phyloP scores from a whole-genome alignment of 2,888 invertebrate genomes.

The Elmis aenea region DNA sequence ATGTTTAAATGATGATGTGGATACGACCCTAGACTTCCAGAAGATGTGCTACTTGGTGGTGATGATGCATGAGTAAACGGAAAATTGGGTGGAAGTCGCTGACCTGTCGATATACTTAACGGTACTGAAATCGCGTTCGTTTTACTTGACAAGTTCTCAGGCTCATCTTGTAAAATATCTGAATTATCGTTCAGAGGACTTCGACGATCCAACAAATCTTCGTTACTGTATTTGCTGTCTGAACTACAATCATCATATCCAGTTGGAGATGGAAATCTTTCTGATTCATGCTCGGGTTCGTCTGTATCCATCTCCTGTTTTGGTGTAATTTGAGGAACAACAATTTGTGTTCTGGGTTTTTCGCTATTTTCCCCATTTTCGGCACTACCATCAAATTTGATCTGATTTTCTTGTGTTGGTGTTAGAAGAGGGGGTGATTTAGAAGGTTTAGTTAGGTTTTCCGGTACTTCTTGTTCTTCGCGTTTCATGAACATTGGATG shows the following conservation, averaged over 20 bases:
- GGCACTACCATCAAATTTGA: constrained; percentile 10
- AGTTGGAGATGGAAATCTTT: constrained; percentile 60
- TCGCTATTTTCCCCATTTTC: constrained; percentile 20
- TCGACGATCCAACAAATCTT: constrained; percentile 56
- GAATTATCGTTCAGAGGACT: constrained; percentile 58
- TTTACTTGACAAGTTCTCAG: constrained; percentile 74
- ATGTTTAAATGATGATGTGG: constrained; percentile 42
- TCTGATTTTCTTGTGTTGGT: constrained; percentile 5
- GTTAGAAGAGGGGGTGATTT: constrained; percentile 45
- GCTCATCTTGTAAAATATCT: constrained; percentile 68
- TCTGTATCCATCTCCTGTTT: constrained; percentile 65
- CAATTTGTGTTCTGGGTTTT: constrained; percentile 21
- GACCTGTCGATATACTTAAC: constrained; percentile 63
- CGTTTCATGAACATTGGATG: constrained; percentile 63
- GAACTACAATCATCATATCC: constrained; percentile 74
- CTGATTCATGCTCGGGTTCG: constrained; percentile 59
- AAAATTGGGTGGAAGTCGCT: constrained; percentile 60
- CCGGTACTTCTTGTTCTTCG: constrained; percentile 71
- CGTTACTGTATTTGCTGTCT: constrained; percentile 72
- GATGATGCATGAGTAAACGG: constrained; percentile 55
- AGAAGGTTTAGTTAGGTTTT: constrained; percentile 70
- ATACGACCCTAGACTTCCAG: constrained; percentile 54
- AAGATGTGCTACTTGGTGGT: constrained; percentile 63
- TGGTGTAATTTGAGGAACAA: constrained; percentile 55
- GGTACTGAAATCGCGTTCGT: constrained; percentile 57